Evolutionary conservation across 1,140 invertebrate genomes (phyloP).

Genomic region (Papilio machaon): DNA sequence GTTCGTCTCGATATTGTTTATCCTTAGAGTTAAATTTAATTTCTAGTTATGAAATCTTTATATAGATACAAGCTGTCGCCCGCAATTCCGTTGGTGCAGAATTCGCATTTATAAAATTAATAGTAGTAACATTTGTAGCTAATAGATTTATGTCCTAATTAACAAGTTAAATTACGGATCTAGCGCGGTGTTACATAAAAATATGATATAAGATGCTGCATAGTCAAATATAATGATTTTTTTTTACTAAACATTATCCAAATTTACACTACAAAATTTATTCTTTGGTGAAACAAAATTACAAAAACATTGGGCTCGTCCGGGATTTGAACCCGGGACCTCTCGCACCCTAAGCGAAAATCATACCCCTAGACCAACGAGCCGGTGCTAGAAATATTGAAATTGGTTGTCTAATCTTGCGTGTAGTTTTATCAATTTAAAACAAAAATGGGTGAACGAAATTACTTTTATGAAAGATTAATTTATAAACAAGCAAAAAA

Average conservation of each 20-base stretch:
- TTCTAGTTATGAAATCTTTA: too few relatives aligned
- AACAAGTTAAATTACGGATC: too few relatives aligned
- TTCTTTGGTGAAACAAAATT: constrained; percentile 7
- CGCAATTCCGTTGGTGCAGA: too few relatives aligned
- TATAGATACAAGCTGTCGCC: too few relatives aligned
- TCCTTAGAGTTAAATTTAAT: not conserved
- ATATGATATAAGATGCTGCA: too few relatives aligned
- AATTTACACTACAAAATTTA: too few relatives aligned
- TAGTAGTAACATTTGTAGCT: too few relatives aligned
- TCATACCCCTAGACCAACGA: constrained; percentile 76
- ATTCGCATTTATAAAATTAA: too few relatives aligned
- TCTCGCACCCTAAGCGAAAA: constrained; percentile 90
- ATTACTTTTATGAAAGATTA: not conserved
- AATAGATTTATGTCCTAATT: too few relatives aligned
- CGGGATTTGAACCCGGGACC: constrained; percentile 90
- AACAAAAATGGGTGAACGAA: not conserved
- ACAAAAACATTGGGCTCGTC: constrained; percentile 84
- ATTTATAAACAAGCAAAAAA: not conserved
- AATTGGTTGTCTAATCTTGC: not conserved
- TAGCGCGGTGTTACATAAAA: too few relatives aligned
- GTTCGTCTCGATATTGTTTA: not conserved
- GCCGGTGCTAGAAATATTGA: constrained; percentile 76
- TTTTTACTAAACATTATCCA: not conserved
- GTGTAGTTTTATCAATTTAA: not conserved
- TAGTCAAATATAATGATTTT: not conserved